Evolutionary conservation across 2,113 vertebrate genomes (phyloP).

Genomic region (Gadus chalcogrammus): DNA sequence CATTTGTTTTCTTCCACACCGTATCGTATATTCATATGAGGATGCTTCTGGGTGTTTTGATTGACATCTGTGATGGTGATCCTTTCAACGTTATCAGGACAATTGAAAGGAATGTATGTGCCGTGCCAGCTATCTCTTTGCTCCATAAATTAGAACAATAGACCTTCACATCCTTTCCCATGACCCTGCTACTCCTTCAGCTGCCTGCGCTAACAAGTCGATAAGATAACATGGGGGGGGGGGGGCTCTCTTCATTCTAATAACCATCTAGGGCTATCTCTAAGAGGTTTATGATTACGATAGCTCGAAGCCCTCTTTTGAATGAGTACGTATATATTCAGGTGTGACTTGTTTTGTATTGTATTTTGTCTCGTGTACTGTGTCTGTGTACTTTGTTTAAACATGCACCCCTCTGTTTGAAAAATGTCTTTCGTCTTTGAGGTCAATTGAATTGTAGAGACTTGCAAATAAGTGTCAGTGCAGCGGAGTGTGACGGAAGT

Average conservation of each 20-base stretch:
- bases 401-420: too few relatives aligned
- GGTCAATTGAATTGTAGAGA: too few relatives aligned
- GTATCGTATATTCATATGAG: too few relatives aligned
- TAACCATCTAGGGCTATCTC: not conserved
- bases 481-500: too few relatives aligned
- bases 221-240: conserved; percentile 23
- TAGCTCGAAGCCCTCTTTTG: too few relatives aligned
- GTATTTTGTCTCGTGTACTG: too few relatives aligned
- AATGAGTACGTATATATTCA: not conserved
- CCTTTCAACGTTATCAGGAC: not conserved
- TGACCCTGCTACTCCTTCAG: conserved; percentile 24
- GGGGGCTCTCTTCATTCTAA: not conserved
- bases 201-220: conserved; percentile 21
- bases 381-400: too few relatives aligned
- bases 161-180: conserved; percentile 48
- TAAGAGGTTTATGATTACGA: too few relatives aligned
- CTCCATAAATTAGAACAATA: conserved; percentile 38
- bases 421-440: too few relatives aligned
- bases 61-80: conserved; percentile 13
- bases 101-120: conserved; percentile 23
- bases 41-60: too few relatives aligned
- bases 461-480: too few relatives aligned
- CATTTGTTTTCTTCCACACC: too few relatives aligned
- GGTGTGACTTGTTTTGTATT: not conserved
- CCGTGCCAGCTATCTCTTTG: conserved; percentile 6